phyloP scores from a whole-genome alignment of 2,797 vertebrate genomes.

The Helarctos malayanus region DNA sequence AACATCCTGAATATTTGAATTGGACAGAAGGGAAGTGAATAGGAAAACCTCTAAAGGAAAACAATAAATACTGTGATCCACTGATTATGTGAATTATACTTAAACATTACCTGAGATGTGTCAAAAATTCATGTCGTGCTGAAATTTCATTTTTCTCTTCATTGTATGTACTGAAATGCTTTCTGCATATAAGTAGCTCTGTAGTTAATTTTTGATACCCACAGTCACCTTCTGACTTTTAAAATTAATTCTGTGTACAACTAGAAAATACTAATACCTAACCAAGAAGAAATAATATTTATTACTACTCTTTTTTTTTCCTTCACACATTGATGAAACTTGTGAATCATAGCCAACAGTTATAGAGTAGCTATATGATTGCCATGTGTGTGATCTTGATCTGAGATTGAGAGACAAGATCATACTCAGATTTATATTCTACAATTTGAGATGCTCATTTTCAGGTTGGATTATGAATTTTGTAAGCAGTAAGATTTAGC shows the following conservation, averaged over 20 bases:
- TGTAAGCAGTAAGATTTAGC: background rate
- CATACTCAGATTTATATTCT: background rate
- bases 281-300: background rate
- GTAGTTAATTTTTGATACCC: background rate
- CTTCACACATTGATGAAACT: background rate
- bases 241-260: conserved; percentile 5
- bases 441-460: background rate
- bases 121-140: conserved; percentile 54
- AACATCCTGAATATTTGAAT: conserved; percentile 43
- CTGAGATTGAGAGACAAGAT: background rate
- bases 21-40: background rate
- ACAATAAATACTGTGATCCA: conserved; percentile 62
- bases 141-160: conserved; percentile 75
- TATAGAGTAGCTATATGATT: background rate
- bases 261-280: conserved; percentile 40
- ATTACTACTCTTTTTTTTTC: background rate
- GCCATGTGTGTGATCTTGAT: background rate
- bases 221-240: background rate
- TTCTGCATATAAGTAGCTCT: conserved; percentile 43
- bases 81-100: conserved; percentile 72
- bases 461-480: conserved; percentile 20
- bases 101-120: conserved; percentile 70
- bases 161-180: conserved; percentile 12
- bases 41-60: conserved; percentile 66
- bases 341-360: background rate